Conservation (phyloP, 2,888 invertebrate genomes). For the Macroteleia sp. region DNA sequence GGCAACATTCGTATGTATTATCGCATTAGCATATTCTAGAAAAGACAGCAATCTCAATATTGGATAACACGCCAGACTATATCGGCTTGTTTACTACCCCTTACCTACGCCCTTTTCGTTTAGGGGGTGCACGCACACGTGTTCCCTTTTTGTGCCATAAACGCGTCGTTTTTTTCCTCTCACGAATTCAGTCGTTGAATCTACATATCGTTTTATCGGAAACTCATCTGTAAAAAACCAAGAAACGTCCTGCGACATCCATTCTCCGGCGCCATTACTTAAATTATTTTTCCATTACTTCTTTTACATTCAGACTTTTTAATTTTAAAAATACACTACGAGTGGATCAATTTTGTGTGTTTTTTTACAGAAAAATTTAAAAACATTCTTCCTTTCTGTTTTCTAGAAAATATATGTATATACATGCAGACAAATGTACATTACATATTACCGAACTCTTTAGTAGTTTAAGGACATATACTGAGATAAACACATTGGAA, state of each 20-base stretch:
- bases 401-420: too few relatives aligned
- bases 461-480: too few relatives aligned
- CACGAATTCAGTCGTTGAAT: constrained; percentile 68
- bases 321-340: too few relatives aligned
- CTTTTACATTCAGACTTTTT: too few relatives aligned
- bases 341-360: too few relatives aligned
- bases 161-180: constrained; percentile 72
- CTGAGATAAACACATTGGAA: too few relatives aligned
- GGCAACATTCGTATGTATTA: constrained; percentile 84
- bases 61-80: constrained; percentile 79
- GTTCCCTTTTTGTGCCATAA: constrained; percentile 71
- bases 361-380: too few relatives aligned
- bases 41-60: constrained; percentile 84
- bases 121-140: constrained; percentile 70
- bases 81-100: constrained; percentile 82
- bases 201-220: constrained; percentile 69
- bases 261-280: constrained; percentile 25
- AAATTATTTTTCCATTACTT: constrained; percentile 42
- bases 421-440: too few relatives aligned
- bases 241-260: constrained; percentile 28
- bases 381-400: too few relatives aligned
- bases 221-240: constrained; percentile 52
- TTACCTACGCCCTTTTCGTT: constrained; percentile 64
- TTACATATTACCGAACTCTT: too few relatives aligned
- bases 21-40: constrained; percentile 83